phyloP scores from a whole-genome alignment of 2,113 vertebrate genomes.

The Centropus unirufus region DNA sequence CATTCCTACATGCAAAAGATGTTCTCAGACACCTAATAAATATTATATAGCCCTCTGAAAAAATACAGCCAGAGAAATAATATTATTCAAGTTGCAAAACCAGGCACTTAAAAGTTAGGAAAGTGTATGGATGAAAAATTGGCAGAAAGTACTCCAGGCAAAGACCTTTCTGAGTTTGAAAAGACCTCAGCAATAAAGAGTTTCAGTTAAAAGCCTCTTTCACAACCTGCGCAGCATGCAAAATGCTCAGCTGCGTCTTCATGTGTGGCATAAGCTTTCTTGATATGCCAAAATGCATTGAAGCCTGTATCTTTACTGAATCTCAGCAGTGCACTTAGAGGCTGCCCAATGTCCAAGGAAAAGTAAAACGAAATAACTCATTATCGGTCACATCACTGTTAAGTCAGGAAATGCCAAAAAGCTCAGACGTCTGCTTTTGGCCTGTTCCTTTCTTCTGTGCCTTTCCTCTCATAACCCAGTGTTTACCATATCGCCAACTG shows the following conservation, averaged over 20 bases:
- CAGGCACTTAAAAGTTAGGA: neutral
- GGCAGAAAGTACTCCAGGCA: neutral
- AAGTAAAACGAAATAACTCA: neutral
- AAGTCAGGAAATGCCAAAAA: neutral
- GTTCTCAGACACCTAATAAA: neutral
- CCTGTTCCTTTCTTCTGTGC: neutral
- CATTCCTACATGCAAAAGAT: neutral
- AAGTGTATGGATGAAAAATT: neutral
- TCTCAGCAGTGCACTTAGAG: neutral
- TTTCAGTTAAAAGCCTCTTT: neutral
- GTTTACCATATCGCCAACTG: neutral
- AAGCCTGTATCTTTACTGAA: neutral
- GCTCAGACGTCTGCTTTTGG: neutral
- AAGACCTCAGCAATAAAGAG: neutral
- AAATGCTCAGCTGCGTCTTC: neutral
- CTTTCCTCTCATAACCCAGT: neutral
- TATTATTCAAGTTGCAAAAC: neutral
- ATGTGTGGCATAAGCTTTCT: neutral
- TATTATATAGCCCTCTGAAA: neutral
- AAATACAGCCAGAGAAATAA: neutral
- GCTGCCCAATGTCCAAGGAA: neutral
- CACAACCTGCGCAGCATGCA: neutral
- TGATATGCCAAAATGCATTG: neutral
- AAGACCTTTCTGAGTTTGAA: neutral
- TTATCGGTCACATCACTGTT: neutral